Evolutionary conservation across 2,888 invertebrate genomes (phyloP).

Genomic region (Torymus auratus): DNA sequence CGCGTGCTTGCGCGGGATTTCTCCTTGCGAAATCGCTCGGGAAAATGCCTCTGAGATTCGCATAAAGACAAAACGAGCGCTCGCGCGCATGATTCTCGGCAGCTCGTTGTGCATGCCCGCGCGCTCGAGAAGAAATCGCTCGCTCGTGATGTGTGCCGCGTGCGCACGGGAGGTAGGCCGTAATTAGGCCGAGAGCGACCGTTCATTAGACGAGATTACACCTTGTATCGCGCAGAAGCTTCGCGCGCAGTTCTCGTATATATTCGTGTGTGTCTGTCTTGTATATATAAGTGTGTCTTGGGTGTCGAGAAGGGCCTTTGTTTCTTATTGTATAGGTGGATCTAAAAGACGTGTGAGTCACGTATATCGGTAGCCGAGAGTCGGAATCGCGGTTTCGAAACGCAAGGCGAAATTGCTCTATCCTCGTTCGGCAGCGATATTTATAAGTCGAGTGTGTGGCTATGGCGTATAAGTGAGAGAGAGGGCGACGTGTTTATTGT

Average conservation of each 20-base stretch:
- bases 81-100: conserved; percentile 58
- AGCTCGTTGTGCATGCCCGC: too few relatives aligned
- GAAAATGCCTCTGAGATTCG: conserved; percentile 8
- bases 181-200: conserved; percentile 61
- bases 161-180: too few relatives aligned
- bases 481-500: not conserved
- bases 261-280: too few relatives aligned
- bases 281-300: too few relatives aligned
- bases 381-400: conserved; percentile 8
- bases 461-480: too few relatives aligned
- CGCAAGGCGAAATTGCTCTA: conserved; percentile 11
- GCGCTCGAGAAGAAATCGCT: too few relatives aligned
- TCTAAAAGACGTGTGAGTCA: too few relatives aligned
- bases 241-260: too few relatives aligned
- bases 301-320: not conserved
- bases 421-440: not conserved
- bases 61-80: conserved; percentile 28
- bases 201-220: conserved; percentile 75
- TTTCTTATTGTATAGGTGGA: too few relatives aligned
- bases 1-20: not conserved
- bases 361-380: too few relatives aligned
- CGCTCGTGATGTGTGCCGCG: too few relatives aligned
- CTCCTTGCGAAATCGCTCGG: conserved; percentile 19
- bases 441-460: not conserved
- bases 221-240: conserved; percentile 62